Evolutionary conservation across 2,888 invertebrate genomes (phyloP), one percentile per base, ranked within the genome.

Genomic region (Lissocephala sabroskyi): DNA sequence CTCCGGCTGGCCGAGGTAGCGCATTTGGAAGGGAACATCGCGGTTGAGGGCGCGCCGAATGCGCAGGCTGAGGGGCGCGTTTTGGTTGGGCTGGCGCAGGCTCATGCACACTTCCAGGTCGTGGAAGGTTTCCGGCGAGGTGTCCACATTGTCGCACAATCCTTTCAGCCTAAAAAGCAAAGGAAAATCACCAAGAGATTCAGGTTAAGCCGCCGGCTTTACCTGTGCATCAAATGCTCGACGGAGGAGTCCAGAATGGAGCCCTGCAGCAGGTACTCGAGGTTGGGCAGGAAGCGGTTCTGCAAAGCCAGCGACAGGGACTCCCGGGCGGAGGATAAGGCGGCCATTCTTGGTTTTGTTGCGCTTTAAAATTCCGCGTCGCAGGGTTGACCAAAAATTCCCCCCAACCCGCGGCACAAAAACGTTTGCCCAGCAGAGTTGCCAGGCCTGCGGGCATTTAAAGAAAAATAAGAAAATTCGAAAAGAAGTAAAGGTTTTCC

Each of bases 31-130:
- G 4, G 84, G 84, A 1, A 76, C 80, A 44, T 84, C 84, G 85
- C 93, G 92, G 43, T 90, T 89, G 11, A 92, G 90, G 0, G 96
- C 93, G 81, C 94, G 89, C 45, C 97, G 87, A 0, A 97, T 96
- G 57, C 96, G 86, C 30, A 97, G 85, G 64, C 91, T 88, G 18
- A 96, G 80, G 0, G 93, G 91, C 19, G 89, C 87, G 73, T 87
- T 88, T 66, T 88, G 88, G 65, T 88, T 89, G 9, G 89, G 88
- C 52, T 90, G 90, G 59, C 94, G 86, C 52, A 95, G 87, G 54
- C 92, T 92, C 68, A 94, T 93, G 81, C 94, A 96, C 79, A 96
- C 91, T 87, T 97, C 97, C 81, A 96, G 94, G 82, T 98, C 97
- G 78, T 95, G 91, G 83, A 97, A 98, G 0, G 92, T 90, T 83